Evolutionary conservation across 2,888 invertebrate genomes (phyloP).

Genomic region (Chorisops tibialis): DNA sequence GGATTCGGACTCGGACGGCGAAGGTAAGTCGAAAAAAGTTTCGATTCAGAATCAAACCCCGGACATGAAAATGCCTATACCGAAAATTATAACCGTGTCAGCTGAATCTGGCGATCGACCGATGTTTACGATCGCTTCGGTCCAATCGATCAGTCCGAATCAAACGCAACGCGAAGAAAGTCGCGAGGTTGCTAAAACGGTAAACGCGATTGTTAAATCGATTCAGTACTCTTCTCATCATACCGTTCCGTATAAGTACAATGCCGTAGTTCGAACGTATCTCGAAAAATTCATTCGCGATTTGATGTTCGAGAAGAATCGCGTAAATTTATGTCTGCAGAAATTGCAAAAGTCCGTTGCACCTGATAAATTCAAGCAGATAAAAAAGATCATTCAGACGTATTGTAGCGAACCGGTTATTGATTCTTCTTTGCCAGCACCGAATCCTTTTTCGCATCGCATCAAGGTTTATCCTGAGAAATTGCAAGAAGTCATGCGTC

Average conservation of each 20-base stretch:
- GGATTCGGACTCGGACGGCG: constrained; percentile 20
- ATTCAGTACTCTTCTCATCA: constrained; percentile 1
- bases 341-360: not conserved
- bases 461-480: constrained; percentile 20
- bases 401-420: constrained; percentile 15
- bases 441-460: constrained; percentile 15
- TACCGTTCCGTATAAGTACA: constrained; percentile 14
- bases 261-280: not conserved
- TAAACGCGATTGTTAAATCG: not conserved
- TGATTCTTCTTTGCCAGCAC: constrained; percentile 5
- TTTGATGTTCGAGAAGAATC: constrained; percentile 18
- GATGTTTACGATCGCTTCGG: constrained; percentile 22
- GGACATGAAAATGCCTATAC: not conserved
- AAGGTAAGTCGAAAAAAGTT: not conserved
- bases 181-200: not conserved
- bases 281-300: constrained; percentile 4
- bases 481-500: constrained; percentile 18
- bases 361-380: not conserved
- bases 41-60: not conserved
- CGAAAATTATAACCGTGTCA: not conserved
- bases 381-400: constrained; percentile 9
- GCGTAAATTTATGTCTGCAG: constrained; percentile 18
- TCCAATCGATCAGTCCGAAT: constrained; percentile 12
- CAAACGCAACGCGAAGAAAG: not conserved
- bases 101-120: constrained; percentile 14